phyloP scores from a whole-genome alignment of 1,140 invertebrate species.

The Bombyx mandarina region DNA sequence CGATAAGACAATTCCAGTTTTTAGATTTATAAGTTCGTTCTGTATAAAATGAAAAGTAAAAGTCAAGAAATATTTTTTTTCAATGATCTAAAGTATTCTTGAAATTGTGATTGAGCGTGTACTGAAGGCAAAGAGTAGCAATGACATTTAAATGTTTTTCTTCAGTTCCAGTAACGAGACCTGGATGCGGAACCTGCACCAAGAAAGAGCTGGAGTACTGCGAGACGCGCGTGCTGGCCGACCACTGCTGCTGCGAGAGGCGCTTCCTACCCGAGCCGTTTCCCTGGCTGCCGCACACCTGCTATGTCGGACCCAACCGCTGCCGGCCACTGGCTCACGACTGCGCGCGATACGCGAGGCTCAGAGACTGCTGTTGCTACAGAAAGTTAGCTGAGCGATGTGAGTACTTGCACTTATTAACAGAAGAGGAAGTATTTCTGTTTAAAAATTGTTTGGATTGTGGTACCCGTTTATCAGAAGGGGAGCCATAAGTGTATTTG shows the following conservation, averaged over 20 bases:
- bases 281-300: slow-evolving; percentile 78
- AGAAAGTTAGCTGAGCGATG: slow-evolving; percentile 67
- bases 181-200: slow-evolving; percentile 77
- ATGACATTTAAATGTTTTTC: no score
- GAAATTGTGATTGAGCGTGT: no score
- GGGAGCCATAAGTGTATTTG: background rate
- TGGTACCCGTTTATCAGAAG: background rate
- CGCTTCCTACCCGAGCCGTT: slow-evolving; percentile 74
- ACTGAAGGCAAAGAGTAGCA: no score
- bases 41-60: no score
- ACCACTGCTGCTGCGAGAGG: slow-evolving; percentile 82
- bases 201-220: slow-evolving; percentile 77
- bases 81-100: no score
- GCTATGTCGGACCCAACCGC: slow-evolving; percentile 73
- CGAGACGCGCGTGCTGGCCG: slow-evolving; percentile 73
- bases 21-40: no score
- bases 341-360: slow-evolving; percentile 75
- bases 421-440: no score
- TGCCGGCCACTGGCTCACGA: slow-evolving; percentile 73
- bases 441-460: no score
- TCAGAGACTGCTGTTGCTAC: slow-evolving; percentile 79
- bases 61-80: no score
- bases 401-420: slow-evolving; percentile 15
- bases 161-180: slow-evolving; percentile 63
- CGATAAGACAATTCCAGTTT: no score